Conservation (phyloP, 2,113 vertebrate genomes). For the Caracal caracal region DNA sequence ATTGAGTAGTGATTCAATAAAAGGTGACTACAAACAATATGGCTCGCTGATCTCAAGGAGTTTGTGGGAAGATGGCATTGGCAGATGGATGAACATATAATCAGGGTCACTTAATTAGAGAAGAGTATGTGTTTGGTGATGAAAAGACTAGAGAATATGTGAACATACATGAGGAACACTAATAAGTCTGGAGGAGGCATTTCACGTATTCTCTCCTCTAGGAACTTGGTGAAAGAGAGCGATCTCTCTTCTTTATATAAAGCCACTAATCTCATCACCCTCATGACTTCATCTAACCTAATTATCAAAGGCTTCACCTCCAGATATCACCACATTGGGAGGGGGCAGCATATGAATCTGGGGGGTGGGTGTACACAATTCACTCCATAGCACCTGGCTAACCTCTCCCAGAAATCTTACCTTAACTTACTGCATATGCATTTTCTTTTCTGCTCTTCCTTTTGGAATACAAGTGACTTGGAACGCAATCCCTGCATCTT, state of each 20-base stretch:
- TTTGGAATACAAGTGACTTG: background rate
- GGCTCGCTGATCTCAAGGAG: background rate
- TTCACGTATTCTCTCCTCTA: background rate
- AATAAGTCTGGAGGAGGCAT: background rate
- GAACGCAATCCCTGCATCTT: background rate
- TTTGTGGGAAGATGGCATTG: background rate
- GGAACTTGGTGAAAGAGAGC: background rate
- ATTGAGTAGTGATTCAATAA: background rate
- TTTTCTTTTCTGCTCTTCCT: background rate
- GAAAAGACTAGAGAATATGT: background rate
- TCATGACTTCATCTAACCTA: background rate
- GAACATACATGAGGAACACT: background rate
- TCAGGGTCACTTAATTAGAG: background rate
- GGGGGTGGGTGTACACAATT: background rate
- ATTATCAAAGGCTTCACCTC: no score
- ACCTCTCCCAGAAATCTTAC: background rate
- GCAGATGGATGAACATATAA: background rate
- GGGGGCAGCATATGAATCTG: background rate
- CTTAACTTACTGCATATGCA: background rate
- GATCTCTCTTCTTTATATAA: background rate
- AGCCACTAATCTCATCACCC: background rate
- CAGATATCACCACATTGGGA: background rate
- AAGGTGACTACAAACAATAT: background rate
- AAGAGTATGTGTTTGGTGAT: background rate
- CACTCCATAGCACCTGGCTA: background rate